Conservation (phyloP, 2,888 invertebrate species). For the Plemyria rubiginata region DNA sequence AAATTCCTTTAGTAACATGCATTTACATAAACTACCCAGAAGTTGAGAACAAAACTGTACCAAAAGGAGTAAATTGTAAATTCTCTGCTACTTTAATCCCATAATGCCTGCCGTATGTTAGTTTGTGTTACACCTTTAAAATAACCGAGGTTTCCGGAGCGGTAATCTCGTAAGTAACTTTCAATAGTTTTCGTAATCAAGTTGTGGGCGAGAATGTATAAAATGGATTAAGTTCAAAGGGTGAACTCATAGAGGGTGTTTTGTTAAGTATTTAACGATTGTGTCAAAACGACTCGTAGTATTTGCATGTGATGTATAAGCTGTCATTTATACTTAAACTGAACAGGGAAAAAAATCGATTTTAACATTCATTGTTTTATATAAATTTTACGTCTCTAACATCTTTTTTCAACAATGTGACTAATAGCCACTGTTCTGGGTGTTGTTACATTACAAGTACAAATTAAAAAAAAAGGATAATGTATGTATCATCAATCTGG, state of each 20-base stretch:
- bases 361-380: no score
- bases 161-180: conserved; percentile 77
- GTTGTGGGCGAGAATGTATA: conserved; percentile 23
- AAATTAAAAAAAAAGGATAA: no score
- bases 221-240: conserved; percentile 50
- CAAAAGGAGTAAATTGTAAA: conserved; percentile 62
- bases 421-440: no score
- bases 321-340: no score
- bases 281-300: not conserved
- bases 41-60: conserved; percentile 58
- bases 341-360: no score
- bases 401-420: no score
- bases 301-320: no score
- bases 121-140: conserved; percentile 33
- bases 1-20: conserved; percentile 49
- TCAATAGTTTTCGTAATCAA: conserved; percentile 69
- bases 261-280: not conserved
- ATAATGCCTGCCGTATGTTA: conserved; percentile 48
- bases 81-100: conserved; percentile 46
- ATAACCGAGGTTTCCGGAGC: conserved; percentile 33
- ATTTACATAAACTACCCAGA: conserved; percentile 71
- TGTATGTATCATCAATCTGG: no score
- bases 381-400: no score
- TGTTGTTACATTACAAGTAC: no score
- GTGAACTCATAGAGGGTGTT: conserved; percentile 13